Evolutionary conservation across 2,888 invertebrate species (phyloP).

Genomic region (Xylophagus ater): DNA sequence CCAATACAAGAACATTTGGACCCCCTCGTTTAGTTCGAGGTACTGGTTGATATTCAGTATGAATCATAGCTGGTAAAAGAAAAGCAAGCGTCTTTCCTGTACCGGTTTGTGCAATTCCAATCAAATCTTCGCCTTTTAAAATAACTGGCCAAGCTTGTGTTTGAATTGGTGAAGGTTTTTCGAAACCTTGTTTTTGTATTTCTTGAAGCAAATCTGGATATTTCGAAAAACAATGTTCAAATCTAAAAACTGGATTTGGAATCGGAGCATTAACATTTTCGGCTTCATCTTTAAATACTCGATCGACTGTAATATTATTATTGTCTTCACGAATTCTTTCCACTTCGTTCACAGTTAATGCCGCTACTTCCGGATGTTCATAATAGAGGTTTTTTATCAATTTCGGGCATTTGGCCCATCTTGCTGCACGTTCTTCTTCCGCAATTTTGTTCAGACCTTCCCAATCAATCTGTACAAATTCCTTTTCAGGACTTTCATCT

Average conservation of each 20-base stretch:
- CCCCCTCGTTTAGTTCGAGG: no score
- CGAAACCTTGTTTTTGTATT: constrained; percentile 69
- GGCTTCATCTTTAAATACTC: constrained; percentile 43
- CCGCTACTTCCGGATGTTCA: constrained; percentile 59
- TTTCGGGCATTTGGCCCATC: constrained; percentile 53
- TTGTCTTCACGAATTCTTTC: constrained; percentile 50
- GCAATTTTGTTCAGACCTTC: constrained; percentile 42
- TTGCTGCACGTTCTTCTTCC: constrained; percentile 44
- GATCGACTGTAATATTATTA: constrained; percentile 67
- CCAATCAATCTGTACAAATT: constrained; percentile 46
- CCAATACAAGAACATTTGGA: no score
- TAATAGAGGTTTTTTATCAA: constrained; percentile 73
- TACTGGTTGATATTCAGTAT: no score
- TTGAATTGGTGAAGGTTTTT: constrained; percentile 81
- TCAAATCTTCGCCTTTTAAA: constrained; percentile 80
- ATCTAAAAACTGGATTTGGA: constrained; percentile 42
- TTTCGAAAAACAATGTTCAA: no score
- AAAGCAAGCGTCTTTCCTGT: no score
- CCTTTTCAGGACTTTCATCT: neutral
- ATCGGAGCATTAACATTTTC: constrained; percentile 27
- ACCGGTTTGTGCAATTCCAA: no score
- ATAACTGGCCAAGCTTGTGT: constrained; percentile 91
- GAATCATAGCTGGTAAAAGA: no score
- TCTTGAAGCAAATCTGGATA: constrained; percentile 69
- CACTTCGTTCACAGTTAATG: constrained; percentile 53